These are phyloP conservation scores for Neoseiulus cucumeris DNA, from an alignment of 1,140 invertebrate genomes.

Conservation along the genomic window DNA sequence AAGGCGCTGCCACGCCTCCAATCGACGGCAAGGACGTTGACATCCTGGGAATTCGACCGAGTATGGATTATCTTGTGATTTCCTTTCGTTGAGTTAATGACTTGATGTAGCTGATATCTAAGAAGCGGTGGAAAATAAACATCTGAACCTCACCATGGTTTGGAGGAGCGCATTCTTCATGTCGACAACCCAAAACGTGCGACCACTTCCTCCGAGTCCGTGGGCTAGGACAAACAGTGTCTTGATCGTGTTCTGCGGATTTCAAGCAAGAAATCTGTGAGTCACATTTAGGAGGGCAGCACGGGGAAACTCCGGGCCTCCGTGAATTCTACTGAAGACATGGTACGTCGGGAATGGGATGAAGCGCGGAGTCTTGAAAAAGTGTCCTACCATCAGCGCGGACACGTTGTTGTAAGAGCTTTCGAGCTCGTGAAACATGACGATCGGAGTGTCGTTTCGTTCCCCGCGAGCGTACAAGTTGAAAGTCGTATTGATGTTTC, in stretches of 20 bases:
- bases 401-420: neutral
- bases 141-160: neutral
- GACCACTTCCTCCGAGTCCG: conserved; percentile 73
- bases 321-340: too few species aligned
- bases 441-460: neutral
- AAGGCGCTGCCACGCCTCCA: conserved; percentile 16
- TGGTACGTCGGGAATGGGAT: too few species aligned
- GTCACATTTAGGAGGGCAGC: too few species aligned
- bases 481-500: neutral
- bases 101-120: neutral
- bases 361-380: too few species aligned
- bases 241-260: neutral
- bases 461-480: neutral
- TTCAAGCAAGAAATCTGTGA: too few species aligned
- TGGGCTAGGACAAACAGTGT: conserved; percentile 63
- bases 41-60: conserved; percentile 10
- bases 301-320: too few species aligned
- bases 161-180: conserved; percentile 62
- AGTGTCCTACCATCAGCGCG: too few species aligned
- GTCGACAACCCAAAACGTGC: conserved; percentile 70
- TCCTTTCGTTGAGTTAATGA: neutral
- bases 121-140: neutral
- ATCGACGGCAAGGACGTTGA: conserved; percentile 15
- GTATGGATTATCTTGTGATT: neutral
- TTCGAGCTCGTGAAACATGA: neutral